These are phyloP conservation scores for Aix galericulata DNA, from an alignment of 2,113 vertebrate genomes.

Conservation along the genomic window DNA sequence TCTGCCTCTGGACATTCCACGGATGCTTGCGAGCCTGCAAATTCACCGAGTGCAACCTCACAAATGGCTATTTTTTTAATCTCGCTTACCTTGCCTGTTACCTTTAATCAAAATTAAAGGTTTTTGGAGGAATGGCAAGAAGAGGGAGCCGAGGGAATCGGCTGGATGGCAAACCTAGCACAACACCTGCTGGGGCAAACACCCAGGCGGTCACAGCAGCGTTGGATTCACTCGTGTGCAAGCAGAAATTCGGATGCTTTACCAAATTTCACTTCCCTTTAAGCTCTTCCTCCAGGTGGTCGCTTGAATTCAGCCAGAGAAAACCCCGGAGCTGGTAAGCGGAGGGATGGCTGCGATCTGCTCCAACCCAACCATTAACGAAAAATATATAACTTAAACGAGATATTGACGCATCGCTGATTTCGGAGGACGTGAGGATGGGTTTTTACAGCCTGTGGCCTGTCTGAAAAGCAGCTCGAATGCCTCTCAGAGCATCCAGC, in stretches of 20 bases:
- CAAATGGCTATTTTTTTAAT: rapidly evolving
- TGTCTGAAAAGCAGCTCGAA: rapidly evolving
- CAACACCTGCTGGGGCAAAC: too few relatives aligned
- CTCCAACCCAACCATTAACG: not conserved
- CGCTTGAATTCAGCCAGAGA: too few relatives aligned
- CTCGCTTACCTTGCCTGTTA: not conserved
- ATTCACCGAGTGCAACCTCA: not conserved
- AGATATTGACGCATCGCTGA: rapidly evolving
- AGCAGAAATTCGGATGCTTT: not conserved
- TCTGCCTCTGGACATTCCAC: not conserved
- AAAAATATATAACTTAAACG: too few relatives aligned
- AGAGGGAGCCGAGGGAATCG: not conserved
- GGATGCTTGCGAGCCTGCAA: too few relatives aligned
- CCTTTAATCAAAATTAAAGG: not conserved
- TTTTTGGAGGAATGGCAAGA: too few relatives aligned
- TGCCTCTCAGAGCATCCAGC: rapidly evolving
- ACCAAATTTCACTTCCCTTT: not conserved
- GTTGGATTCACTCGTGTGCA: rapidly evolving
- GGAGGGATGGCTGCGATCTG: not conserved
- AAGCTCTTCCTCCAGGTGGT: not conserved
- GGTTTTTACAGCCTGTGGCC: not conserved
- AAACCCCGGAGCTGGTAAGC: not conserved
- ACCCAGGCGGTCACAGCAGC: rapidly evolving
- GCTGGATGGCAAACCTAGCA: not conserved
- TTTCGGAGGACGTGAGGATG: rapidly evolving